phyloP scores from a whole-genome alignment of 23 tunicate species.

The Aplidium turbinatum region DNA sequence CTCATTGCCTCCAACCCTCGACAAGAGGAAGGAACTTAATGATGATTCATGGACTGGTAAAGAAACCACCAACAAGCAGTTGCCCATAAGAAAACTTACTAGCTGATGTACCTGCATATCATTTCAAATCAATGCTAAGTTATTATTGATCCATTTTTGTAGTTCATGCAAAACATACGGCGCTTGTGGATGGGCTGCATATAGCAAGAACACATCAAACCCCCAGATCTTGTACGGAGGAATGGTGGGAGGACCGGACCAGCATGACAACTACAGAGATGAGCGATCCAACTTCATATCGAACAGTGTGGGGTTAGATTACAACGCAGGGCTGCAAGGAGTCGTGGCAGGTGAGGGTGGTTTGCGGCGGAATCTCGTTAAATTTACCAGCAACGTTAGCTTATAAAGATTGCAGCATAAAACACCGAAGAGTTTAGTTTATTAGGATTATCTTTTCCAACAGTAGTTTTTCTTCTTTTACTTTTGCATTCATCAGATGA shows the following conservation, averaged over 20 bases:
- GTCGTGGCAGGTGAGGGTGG: slow-evolving; percentile 66
- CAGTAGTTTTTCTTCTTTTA: too few relatives aligned
- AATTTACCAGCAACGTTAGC: not conserved
- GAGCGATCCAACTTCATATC: slow-evolving; percentile 59
- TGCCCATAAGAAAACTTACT: too few relatives aligned
- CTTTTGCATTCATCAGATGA: too few relatives aligned
- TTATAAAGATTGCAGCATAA: not conserved
- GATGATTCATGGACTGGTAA: too few relatives aligned
- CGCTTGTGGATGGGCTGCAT: slow-evolving; percentile 54
- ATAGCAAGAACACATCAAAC: slow-evolving; percentile 26
- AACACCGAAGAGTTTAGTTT: not conserved
- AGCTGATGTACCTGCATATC: not conserved
- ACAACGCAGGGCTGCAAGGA: slow-evolving; percentile 82
- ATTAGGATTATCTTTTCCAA: too few relatives aligned
- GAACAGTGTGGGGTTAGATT: slow-evolving; percentile 65
- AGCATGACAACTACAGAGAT: slow-evolving; percentile 42
- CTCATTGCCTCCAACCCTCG: too few relatives aligned
- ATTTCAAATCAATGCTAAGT: not conserved
- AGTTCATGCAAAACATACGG: slow-evolving; percentile 79
- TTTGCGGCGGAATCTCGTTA: not conserved
- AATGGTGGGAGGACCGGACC: slow-evolving; percentile 76
- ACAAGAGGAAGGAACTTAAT: too few relatives aligned
- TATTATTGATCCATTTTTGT: not conserved
- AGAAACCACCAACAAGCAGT: too few relatives aligned
- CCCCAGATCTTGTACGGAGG: slow-evolving; percentile 68